Evolutionary conservation across 2,888 invertebrate genomes (phyloP).

Genomic region (Sarcophaga caerulescens): DNA sequence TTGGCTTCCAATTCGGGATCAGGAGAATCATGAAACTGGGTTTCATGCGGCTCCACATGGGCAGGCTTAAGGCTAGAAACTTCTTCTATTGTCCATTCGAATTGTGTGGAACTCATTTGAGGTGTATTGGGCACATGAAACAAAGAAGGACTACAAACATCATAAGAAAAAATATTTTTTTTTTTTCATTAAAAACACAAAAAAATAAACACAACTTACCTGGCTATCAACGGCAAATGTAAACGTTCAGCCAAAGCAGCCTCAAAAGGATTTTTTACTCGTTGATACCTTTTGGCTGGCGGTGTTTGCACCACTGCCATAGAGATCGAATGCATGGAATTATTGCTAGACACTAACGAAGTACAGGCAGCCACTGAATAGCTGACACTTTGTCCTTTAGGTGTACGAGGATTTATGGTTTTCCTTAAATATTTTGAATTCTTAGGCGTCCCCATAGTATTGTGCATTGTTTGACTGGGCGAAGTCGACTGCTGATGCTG

Average conservation of each 20-base stretch:
- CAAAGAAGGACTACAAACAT: conserved; percentile 77
- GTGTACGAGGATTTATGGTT: conserved; percentile 71
- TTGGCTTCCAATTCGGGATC: conserved; percentile 84
- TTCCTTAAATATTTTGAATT: conserved; percentile 63
- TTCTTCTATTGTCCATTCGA: conserved; percentile 87
- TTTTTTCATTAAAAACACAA: background rate
- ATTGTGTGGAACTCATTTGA: conserved; percentile 81
- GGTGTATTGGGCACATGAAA: conserved; percentile 79
- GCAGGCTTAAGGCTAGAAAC: conserved; percentile 85
- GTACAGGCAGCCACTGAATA: conserved; percentile 53
- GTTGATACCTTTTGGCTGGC: conserved; percentile 83
- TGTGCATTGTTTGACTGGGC: conserved; percentile 14
- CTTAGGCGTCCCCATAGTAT: conserved; percentile 71
- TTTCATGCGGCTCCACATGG: conserved; percentile 83
- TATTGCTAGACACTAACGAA: conserved; percentile 48
- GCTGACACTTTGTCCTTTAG: conserved; percentile 58
- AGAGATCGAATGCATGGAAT: conserved; percentile 71
- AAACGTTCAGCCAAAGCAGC: conserved; percentile 83
- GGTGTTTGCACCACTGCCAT: conserved; percentile 81
- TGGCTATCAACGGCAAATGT: conserved; percentile 84
- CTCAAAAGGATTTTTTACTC: conserved; percentile 85
- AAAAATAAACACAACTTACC: conserved; percentile 69
- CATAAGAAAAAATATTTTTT: background rate
- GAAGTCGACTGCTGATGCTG: background rate
- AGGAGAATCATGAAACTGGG: conserved; percentile 82